Percentiles rank a stretch among this genome's conserved stretches.
Conservation (phyloP, 1,140 invertebrate species). For the Zaprionus africanus region DNA sequence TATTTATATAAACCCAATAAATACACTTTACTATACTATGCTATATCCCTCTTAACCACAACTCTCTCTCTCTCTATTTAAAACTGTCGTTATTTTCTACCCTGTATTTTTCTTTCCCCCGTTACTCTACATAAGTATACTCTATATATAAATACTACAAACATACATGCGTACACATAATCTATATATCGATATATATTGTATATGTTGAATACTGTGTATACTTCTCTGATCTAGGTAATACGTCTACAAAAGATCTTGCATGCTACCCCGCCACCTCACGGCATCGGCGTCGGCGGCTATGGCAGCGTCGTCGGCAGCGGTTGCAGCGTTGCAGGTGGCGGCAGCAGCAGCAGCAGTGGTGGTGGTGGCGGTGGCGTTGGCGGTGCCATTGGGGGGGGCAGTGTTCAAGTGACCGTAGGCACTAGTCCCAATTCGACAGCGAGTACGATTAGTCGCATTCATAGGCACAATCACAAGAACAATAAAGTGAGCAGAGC, state of each 20-base stretch:
- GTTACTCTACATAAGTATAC: constrained; percentile 9
- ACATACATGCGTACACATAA: constrained; percentile 23
- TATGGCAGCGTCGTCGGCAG: constrained; percentile 68
- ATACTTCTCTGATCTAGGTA: constrained; percentile 78
- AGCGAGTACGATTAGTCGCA: constrained; percentile 84
- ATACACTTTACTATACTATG: constrained; percentile 17
- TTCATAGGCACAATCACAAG: constrained; percentile 84
- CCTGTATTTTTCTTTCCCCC: background rate
- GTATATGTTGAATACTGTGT: constrained; percentile 58
- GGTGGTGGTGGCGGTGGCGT: constrained; percentile 22
- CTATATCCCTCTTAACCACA: constrained; percentile 9
- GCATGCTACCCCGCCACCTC: constrained; percentile 82
- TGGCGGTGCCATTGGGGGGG: constrained; percentile 49
- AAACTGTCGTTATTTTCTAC: constrained; percentile 29
- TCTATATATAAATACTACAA: constrained; percentile 3
- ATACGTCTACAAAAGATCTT: constrained; percentile 84
- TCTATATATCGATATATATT: constrained; percentile 23
- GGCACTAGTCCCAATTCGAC: constrained; percentile 83
- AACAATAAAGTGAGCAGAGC: constrained; percentile 83
- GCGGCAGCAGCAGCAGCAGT: constrained; percentile 25
- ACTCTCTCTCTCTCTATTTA: constrained; percentile 3
- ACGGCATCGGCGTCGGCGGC: constrained; percentile 66
- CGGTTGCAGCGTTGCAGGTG: constrained; percentile 28
- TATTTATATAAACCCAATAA: background rate
- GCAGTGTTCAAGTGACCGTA: constrained; percentile 83